Evolutionary conservation across 2,797 vertebrate genomes (phyloP), one percentile per base, ranked within the genome.

Genomic region (Lutjanus campechanus): DNA sequence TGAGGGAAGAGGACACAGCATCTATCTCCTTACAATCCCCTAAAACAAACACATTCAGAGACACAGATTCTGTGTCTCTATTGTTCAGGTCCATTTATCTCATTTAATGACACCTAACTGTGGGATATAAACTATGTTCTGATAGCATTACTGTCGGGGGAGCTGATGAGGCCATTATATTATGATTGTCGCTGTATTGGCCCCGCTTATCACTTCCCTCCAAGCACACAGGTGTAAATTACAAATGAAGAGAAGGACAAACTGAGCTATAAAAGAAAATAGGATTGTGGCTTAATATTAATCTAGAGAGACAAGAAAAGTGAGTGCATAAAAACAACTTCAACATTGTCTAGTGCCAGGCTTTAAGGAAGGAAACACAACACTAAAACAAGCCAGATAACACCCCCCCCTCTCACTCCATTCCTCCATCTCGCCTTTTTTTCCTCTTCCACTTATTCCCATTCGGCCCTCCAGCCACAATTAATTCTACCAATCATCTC

Each of bases 401-500:
- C 20, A 47, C 53, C 20, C 13, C 68, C 68, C 66, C 29, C 56
- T 11, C 29, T 11, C n/a, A 47, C 75, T 13, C n/a, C 61, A 22
- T 56, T 58, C 66, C 76, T 56, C 81, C 77, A 66, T 73, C 84
- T 56, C 69, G 17, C 77, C 58, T 83, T 76, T 76, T 82, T 15
- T 11, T 16, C 40, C 59, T 17, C 40, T 41, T 44, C 63, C 73
- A 76, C 84, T 82, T 89, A 90, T 87, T 89, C 87, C 86, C 84
- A 83, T 93, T 93, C 76, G 73, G 76, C 93, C 94, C 93, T 94
- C 85, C 78, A 90, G 95, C 93, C 94, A 95, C 94, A 95, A 95
- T 95, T 95, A 95, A 95, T 93, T 93, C 93, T 83, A 91, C 92
- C 93, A 93, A 95, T 95, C 94, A 90, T 87, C 69, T 86, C 84